Base-by-base conservation (phyloP, 1,140 invertebrate species). In the Lysiphlebus fabarum region DNA sequence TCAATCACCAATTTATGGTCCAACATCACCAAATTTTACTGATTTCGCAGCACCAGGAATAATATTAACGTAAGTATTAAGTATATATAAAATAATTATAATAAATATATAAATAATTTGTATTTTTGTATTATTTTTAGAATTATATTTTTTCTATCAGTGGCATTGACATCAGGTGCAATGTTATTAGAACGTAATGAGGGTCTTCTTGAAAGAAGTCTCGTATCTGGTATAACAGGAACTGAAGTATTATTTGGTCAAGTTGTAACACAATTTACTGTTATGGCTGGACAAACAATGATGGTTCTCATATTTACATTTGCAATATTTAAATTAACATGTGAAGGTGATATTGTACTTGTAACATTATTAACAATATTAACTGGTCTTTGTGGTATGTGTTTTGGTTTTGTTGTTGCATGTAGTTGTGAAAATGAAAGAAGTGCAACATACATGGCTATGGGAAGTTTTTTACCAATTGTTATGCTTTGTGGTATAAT, bases 11-110 rank as follows among this genome's bases (percentile, higher is more conserved):
- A 85, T 97, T 50, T 97, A 95, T 74, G 95, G 94, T 14, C 82
- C 86, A n/a, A 74, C 79, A 47, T 81, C 89, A 61, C 91, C 93
- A 1, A 92, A 91, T 66, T 96, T 96, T 70, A 95, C 92, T 0
- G 91, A 96, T 72, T 98, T 97, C 71, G 94, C 95, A 66, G 93
- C 93, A 5, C 94, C 94, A 14, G 94, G 95, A 62, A 87, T 97
- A 45, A 94, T 96, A 66, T 77, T 96, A 62, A 95, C 90, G 90
- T 93, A 77, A 86, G 84, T 77, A 40, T 11, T 17, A 6, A 40
- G 9, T 40, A 40, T 40, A 6, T 6, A 6, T n/a, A n/a, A 9
- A 40, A 40, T 6, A 6, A 40, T 11, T 26, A 7, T 5, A 42
- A 54, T 40, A 40, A 6, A 40, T 40, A 6, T 6, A 6, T 6